Evolutionary conservation across 2,113 vertebrate species (phyloP).

Genomic region (Pollimyrus isidori): DNA sequence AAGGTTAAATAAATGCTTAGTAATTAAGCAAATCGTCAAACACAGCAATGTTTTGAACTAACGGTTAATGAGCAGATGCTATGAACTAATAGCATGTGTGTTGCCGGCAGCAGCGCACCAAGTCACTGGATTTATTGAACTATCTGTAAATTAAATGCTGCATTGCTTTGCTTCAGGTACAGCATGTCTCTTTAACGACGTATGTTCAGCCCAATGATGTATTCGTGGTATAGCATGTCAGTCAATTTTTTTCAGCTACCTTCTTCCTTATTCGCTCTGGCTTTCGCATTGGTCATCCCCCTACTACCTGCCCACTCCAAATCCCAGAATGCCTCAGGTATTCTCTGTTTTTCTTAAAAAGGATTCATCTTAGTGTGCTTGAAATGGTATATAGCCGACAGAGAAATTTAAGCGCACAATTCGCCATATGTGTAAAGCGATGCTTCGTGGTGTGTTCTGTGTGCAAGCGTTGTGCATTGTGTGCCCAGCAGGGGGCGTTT

Average conservation of each 20-base stretch:
- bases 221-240: neutral
- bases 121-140: neutral
- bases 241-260: conserved; percentile 39
- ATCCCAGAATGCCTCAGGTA: conserved; percentile 50
- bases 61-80: neutral
- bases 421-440: neutral
- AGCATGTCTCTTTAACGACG: neutral
- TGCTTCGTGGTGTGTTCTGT: neutral
- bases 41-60: neutral
- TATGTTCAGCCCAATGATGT: neutral
- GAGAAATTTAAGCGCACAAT: neutral
- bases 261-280: conserved; percentile 33
- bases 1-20: neutral
- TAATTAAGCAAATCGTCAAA: neutral
- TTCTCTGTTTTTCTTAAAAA: neutral
- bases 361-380: neutral
- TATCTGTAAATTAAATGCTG: neutral
- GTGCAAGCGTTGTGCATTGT: neutral
- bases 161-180: neutral
- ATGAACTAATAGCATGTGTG: neutral
- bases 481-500: conserved; percentile 9
- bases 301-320: conserved; percentile 31
- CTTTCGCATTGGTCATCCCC: conserved; percentile 34
- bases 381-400: neutral
- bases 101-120: neutral